Evolutionary conservation across 2,888 invertebrate genomes (phyloP), one percentile per base, ranked within the genome.

Genomic region (Shargacucullia verbasci): DNA sequence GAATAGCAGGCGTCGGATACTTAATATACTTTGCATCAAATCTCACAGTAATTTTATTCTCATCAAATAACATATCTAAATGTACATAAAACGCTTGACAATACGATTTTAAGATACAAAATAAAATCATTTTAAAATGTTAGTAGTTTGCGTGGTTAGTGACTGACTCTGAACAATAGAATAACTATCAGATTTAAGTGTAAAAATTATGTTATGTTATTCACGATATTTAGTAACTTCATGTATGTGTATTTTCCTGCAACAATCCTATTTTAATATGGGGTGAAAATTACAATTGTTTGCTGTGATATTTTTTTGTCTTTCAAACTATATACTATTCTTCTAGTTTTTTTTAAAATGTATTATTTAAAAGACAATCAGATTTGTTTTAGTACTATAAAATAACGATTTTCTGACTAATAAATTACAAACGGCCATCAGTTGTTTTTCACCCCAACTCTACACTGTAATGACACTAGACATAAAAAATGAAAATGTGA

Each of bases 81-180:
- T 91, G 91, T 92, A 92, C 64, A 92, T 91, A 90, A 87, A 91
- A 91, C 84, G 93, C 92, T 93, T 94, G 93, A 94, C 93, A 93
- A 93, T 92, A 93, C 92, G 75, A 86, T 82, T 84, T 85, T 89
- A 90, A 89, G 84, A 84, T 88, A 87, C 81, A 83, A 79, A 71
- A 75, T 78, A 78, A 82, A 77, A 71, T 77, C 80, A 76, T 80
- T 81, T 74, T 81, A 81, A 78, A 74, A 70, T 80, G 69, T 81
- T 76, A 76, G 72, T 77, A 72, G 68, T 64, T 56, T 66, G 65
- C 71, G 72, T 75, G 78, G 70, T 73, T 64, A 73, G 74, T 76
- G 76, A 72, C 73, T 68, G 69, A 71, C 73, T 70, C 71, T 67
- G 66, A 69, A 60, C 61, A 64, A 66, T 59, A 62, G 52, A 57